phyloP scores from a whole-genome alignment of 2,797 vertebrate genomes.

The Emydoidea blandingii region DNA sequence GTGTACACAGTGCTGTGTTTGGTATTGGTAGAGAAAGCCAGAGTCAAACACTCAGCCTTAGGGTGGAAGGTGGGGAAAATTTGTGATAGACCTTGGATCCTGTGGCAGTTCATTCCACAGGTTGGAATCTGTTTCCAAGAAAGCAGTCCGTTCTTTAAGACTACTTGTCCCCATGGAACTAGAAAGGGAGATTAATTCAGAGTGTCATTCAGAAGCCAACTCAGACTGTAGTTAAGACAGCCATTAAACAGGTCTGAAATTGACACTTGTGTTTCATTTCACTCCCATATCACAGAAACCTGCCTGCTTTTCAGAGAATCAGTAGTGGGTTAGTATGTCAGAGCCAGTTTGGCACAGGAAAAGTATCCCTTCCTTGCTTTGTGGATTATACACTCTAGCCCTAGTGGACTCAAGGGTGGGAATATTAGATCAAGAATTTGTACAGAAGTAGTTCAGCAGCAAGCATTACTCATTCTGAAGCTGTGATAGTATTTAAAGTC shows the following conservation, averaged over 20 bases:
- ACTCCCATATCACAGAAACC: neutral
- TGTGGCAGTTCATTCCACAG: neutral
- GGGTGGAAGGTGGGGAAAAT: neutral
- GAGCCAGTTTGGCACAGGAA: neutral
- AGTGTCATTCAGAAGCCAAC: no score
- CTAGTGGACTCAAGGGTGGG: neutral
- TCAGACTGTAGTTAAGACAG: neutral
- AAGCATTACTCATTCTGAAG: neutral
- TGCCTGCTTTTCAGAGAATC: neutral
- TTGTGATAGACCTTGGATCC: neutral
- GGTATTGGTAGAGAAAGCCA: neutral
- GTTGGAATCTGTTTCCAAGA: neutral
- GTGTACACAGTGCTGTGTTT: neutral
- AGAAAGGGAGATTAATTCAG: neutral
- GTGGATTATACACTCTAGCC: neutral
- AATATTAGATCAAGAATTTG: neutral
- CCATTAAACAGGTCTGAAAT: neutral
- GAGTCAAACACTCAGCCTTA: neutral
- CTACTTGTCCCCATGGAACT: neutral
- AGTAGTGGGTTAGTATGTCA: neutral
- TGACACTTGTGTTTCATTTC: neutral
- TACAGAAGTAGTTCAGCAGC: neutral
- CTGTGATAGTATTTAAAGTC: neutral
- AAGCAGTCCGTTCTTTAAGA: neutral
- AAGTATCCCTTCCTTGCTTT: neutral